Evolutionary conservation across 2,888 invertebrate genomes (phyloP), one percentile per base, ranked within the genome.

Genomic region (Sinhomidia bicolor): DNA sequence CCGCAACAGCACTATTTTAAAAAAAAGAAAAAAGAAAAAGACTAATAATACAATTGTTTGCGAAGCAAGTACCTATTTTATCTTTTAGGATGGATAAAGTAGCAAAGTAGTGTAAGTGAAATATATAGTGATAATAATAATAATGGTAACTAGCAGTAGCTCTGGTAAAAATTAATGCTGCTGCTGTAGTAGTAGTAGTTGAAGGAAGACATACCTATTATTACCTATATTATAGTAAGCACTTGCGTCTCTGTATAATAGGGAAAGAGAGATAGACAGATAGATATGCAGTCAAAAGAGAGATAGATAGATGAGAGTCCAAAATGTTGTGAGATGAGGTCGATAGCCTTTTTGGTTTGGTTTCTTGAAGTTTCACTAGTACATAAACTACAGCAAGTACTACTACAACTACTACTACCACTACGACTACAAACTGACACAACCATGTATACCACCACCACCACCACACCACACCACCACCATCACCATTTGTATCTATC

Each of bases 271-370:
- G 74, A 74, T 17, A 74, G 47, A 47, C 20, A 10, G 44, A 44
- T 44, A 62, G 65, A 47, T 51, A 74, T 47, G 26, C 74, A 74
- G 74, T 74, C 47, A 74, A 65, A 54, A 47, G 36, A 47, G 36
- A 86, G 88, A 82, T 54, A 80, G 82, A 83, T 57, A 79, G 89
- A 85, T 80, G 80, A 85, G 85, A 89, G 81, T 65, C 76, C 74
- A 89, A 89, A 89, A 84, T 89, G 89, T 85, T 85, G 89, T 83
- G 89, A 86, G 89, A 89, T 89, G 86, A 86, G 89, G 86, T 84
- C 89, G 89, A 89, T 89, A 89, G 87, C 86, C 86, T 89, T 89
- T 87, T 87, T 87, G 74, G 84, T 84, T 87, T 65, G 57, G 85
- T 60, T 68, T 89, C 76, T 89, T 81, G 62, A 76, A 85, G 85